These are phyloP conservation scores for Pygmarrhopalites habei DNA, from an alignment of 1,140 invertebrate genomes.

Conservation along the genomic window DNA sequence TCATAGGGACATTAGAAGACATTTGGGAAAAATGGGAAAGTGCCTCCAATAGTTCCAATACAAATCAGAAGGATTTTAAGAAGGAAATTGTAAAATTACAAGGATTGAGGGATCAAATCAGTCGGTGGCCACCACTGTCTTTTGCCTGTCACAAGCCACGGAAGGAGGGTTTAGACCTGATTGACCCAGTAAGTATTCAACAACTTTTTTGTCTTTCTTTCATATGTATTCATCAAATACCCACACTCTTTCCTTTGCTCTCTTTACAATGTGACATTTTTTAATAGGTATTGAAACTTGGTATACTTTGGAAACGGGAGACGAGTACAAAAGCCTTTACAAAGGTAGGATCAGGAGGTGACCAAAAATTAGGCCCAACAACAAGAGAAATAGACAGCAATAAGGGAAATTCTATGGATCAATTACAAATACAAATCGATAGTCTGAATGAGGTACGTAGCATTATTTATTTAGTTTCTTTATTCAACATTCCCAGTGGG, in stretches of 20 bases:
- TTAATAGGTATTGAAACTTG: conserved; percentile 96
- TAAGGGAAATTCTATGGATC: conserved; percentile 75
- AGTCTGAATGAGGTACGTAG: conserved; percentile 62
- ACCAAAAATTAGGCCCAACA: conserved; percentile 95
- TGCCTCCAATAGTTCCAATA: conserved; percentile 97
- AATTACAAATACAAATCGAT: conserved; percentile 64
- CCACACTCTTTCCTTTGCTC: too few species aligned
- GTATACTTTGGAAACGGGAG: conserved; percentile 97
- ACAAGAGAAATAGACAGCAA: conserved; percentile 96
- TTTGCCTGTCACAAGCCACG: too few species aligned
- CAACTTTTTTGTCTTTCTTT: conserved; percentile 56
- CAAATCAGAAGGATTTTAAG: conserved; percentile 99
- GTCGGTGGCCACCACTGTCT: too few species aligned
- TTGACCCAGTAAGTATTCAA: conserved; percentile 97
- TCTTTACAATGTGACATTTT: too few species aligned
- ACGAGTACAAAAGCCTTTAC: conserved; percentile 99
- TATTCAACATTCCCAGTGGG: too few species aligned
- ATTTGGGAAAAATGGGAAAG: conserved; percentile 99
- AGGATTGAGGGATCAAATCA: conserved; percentile 98
- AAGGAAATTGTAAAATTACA: conserved; percentile 99
- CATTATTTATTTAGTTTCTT: too few species aligned
- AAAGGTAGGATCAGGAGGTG: conserved; percentile 96
- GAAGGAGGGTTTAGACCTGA: too few species aligned
- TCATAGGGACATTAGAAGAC: conserved; percentile 70
- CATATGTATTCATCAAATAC: too few species aligned